Conservation (phyloP, 1,140 invertebrate genomes). For the Globodera rostochiensis region DNA sequence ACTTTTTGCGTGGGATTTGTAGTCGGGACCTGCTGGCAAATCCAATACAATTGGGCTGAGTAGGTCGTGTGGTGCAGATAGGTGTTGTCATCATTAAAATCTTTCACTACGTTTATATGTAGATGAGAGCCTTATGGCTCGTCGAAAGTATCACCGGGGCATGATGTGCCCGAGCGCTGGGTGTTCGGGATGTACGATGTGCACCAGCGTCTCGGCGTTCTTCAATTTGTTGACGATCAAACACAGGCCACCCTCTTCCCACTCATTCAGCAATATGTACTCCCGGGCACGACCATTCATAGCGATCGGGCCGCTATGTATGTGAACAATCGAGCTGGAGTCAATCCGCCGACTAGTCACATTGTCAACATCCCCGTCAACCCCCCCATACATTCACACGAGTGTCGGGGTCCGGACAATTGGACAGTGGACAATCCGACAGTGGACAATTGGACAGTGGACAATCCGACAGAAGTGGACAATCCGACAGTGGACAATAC, state of each 20-base stretch:
- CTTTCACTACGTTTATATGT: too few relatives aligned
- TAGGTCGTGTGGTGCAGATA: not conserved
- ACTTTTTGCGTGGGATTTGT: too few relatives aligned
- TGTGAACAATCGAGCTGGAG: not conserved
- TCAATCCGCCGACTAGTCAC: not conserved
- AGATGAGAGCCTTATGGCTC: slow-evolving; percentile 7
- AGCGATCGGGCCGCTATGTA: not conserved
- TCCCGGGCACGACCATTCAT: not conserved
- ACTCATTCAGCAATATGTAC: not conserved
- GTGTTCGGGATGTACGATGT: not conserved
- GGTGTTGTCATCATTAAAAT: too few relatives aligned
- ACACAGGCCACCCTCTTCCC: not conserved
- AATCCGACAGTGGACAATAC: too few relatives aligned
- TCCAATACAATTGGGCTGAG: too few relatives aligned
- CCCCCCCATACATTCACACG: too few relatives aligned
- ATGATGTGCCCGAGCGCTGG: not conserved
- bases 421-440: too few relatives aligned
- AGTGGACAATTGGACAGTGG: too few relatives aligned
- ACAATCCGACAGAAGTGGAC: too few relatives aligned
- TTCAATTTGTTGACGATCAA: not conserved
- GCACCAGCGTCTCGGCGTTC: not conserved
- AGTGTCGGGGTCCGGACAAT: too few relatives aligned
- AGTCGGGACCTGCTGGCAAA: not conserved
- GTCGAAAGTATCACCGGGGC: not conserved
- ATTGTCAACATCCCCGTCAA: too few relatives aligned